Conservation (phyloP, 2,797 vertebrate species). For the Pangasius mekongensis region DNA sequence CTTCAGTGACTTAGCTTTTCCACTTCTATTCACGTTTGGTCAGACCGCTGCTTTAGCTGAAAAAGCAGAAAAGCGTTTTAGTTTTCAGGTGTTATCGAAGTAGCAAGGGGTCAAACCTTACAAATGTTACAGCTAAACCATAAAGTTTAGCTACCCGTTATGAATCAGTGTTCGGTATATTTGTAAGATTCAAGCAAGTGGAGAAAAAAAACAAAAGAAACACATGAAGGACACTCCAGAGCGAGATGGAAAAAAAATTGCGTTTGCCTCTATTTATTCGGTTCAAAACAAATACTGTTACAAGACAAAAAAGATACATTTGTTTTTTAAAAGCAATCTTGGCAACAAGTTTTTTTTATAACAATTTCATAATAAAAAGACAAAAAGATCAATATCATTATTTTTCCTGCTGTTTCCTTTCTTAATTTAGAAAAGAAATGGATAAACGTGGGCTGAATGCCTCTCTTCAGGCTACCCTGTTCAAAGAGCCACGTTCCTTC, state of each 20-base stretch:
- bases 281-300: constrained; percentile 85
- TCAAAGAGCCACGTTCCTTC: constrained; percentile 69
- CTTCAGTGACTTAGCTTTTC: neutral
- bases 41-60: neutral
- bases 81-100: neutral
- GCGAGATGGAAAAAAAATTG: constrained; percentile 20
- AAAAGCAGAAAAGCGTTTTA: neutral
- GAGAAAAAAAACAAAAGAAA: neutral
- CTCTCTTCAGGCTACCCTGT: constrained; percentile 72
- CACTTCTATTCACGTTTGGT: neutral
- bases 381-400: constrained; percentile 50
- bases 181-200: neutral
- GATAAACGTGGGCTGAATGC: constrained; percentile 56
- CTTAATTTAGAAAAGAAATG: constrained; percentile 72
- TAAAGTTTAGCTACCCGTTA: neutral
- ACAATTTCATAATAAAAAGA: constrained; percentile 80
- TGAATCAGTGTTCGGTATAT: neutral
- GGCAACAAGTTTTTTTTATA: constrained; percentile 77
- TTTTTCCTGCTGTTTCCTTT: constrained; percentile 63
- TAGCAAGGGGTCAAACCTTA: neutral
- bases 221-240: constrained; percentile 15
- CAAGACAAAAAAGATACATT: constrained; percentile 79
- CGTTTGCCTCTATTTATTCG: constrained; percentile 79
- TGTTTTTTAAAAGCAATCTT: constrained; percentile 70
- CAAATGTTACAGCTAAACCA: neutral